These are phyloP conservation scores for Halcyon malimbica DNA, from an alignment of 2,113 vertebrate genomes.

Conservation along the genomic window DNA sequence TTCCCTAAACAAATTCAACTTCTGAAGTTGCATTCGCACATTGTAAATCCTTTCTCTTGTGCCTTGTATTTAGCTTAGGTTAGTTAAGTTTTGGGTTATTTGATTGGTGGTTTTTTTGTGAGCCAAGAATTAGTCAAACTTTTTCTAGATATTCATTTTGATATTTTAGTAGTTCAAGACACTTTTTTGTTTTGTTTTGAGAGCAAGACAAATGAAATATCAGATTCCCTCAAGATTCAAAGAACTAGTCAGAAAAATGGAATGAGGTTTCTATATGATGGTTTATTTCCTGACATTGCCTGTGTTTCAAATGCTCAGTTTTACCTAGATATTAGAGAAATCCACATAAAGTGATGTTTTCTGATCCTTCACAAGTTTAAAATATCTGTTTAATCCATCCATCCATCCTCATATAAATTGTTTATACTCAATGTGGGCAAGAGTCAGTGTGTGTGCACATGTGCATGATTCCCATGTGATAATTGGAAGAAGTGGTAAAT, in stretches of 20 bases:
- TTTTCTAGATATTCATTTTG: background rate
- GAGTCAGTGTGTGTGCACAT: background rate
- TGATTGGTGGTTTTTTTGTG: background rate
- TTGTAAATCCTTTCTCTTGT: background rate
- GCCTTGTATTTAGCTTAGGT: background rate
- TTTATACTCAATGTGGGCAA: background rate
- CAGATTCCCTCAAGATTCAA: background rate
- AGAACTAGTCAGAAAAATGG: background rate
- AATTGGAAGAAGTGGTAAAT: background rate
- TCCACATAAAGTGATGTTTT: background rate
- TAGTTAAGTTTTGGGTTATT: background rate
- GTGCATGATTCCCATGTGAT: background rate
- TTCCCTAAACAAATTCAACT: conserved; percentile 73
- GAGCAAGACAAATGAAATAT: background rate
- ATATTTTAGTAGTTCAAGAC: background rate
- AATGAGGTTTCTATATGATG: background rate
- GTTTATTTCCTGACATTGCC: background rate
- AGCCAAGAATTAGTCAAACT: background rate
- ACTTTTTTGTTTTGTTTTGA: background rate
- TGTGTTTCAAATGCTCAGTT: background rate
- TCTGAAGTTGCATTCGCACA: conserved; percentile 9
- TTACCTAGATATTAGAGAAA: background rate
- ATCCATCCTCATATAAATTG: background rate
- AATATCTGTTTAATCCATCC: background rate
- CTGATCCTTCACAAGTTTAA: background rate